Evolutionary conservation across 2,113 vertebrate species (phyloP).

Genomic region (Gobiocypris rarus): DNA sequence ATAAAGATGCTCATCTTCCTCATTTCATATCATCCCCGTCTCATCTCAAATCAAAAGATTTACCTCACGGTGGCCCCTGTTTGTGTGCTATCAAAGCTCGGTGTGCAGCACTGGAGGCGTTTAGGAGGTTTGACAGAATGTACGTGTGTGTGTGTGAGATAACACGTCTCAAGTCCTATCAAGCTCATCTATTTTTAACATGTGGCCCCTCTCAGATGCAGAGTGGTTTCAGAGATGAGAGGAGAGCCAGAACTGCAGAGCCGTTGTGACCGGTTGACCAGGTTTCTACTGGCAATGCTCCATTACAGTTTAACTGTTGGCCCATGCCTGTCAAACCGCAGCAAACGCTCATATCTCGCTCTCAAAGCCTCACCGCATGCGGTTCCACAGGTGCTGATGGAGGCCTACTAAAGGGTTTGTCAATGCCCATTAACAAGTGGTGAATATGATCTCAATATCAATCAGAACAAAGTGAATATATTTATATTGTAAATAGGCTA

Average conservation of each 20-base stretch:
- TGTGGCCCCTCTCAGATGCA: conserved; percentile 60
- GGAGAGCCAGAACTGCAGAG: conserved; percentile 54
- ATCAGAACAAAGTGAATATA: not conserved
- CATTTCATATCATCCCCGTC: not conserved
- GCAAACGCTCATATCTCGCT: conserved; percentile 7
- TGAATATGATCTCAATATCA: not conserved
- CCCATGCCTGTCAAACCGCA: conserved; percentile 56
- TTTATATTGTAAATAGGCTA: not conserved
- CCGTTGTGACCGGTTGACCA: conserved; percentile 55
- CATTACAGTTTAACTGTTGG: conserved; percentile 73
- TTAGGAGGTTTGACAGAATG: not conserved
- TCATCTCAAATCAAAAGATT: not conserved
- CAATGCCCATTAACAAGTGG: not conserved
- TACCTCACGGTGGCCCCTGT: conserved; percentile 10
- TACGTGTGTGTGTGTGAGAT: conserved; percentile 30
- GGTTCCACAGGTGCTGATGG: conserved; percentile 43
- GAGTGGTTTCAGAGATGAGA: conserved; percentile 69
- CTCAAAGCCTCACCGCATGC: conserved; percentile 24
- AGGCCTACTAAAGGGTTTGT: conserved; percentile 4
- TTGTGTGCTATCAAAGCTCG: not conserved
- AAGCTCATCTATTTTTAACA: conserved; percentile 74
- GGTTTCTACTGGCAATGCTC: conserved; percentile 54
- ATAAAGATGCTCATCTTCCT: not conserved
- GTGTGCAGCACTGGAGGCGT: conserved; percentile 9
- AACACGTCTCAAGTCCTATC: conserved; percentile 65